A percentile compares a stretch with the other conserved stretches of the same genome.
Conservation (phyloP, 2,888 invertebrate species). For the Heterodera filipjevi region DNA sequence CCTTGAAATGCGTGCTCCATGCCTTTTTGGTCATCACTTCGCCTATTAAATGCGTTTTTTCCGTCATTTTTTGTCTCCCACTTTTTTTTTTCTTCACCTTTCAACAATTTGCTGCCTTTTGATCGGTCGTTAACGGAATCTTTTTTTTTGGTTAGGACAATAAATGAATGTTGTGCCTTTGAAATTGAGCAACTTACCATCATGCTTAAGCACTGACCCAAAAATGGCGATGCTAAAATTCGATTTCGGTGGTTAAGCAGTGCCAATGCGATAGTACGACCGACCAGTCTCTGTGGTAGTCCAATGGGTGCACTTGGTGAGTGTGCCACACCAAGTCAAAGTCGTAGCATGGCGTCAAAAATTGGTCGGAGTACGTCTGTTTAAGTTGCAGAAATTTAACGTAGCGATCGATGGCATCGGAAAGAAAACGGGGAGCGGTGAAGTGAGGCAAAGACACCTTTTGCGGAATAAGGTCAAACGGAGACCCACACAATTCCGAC, state of each 20-base stretch:
- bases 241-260: slow-evolving; percentile 32
- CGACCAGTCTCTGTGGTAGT: slow-evolving; percentile 58
- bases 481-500: slow-evolving; percentile 45
- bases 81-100: slow-evolving; percentile 51
- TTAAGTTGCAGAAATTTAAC: slow-evolving; percentile 60
- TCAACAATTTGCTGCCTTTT: slow-evolving; percentile 67
- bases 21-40: slow-evolving; percentile 67
- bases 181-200: slow-evolving; percentile 45
- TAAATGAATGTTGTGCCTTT: neutral
- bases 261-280: too few species aligned
- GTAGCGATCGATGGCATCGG: slow-evolving; percentile 66
- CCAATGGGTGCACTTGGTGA: slow-evolving; percentile 66
- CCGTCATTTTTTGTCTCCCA: neutral
- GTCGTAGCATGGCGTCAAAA: slow-evolving; percentile 69
- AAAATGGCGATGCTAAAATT: slow-evolving; percentile 43
- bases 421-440: slow-evolving; percentile 67
- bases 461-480: slow-evolving; percentile 2
- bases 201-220: slow-evolving; percentile 67
- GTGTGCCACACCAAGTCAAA: slow-evolving; percentile 69
- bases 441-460: slow-evolving; percentile 69
- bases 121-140: slow-evolving; percentile 66
- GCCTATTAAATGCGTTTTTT: neutral
- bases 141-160: slow-evolving; percentile 8
- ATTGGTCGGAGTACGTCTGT: slow-evolving; percentile 66
- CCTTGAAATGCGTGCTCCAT: slow-evolving; percentile 67